A percentile compares a stretch with the other conserved stretches of the same genome.
Conservation (phyloP, 2,797 vertebrate genomes). For the Chloroceryle amazona region DNA sequence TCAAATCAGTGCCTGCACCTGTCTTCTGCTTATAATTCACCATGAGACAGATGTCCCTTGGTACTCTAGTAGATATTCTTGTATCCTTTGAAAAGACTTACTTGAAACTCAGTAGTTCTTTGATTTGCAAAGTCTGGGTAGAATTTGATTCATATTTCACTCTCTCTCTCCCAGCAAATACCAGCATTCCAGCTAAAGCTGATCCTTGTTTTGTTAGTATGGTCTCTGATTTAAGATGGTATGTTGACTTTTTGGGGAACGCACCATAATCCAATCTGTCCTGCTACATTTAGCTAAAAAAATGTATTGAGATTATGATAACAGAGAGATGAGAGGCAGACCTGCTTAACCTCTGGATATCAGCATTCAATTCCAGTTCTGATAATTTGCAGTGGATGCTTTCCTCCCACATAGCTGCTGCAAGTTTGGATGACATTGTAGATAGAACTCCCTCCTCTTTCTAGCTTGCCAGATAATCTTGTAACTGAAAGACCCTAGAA, state of each 20-base stretch:
- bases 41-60: conserved; percentile 31
- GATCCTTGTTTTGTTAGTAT: not conserved
- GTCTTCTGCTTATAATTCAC: conserved; percentile 48
- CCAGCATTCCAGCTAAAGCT: not conserved
- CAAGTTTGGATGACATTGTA: not conserved
- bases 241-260: not conserved
- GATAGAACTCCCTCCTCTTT: not conserved
- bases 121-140: conserved; percentile 36
- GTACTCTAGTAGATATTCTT: conserved; percentile 12
- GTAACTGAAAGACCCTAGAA: not conserved
- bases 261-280: not conserved
- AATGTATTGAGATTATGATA: not conserved
- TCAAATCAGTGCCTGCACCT: conserved; percentile 36
- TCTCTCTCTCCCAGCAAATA: not conserved
- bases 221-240: not conserved
- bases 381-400: not conserved
- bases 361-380: not conserved
- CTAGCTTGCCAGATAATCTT: not conserved
- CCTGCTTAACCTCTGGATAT: not conserved
- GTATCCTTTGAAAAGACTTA: conserved; percentile 46
- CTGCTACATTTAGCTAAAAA: not conserved
- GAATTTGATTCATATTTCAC: not conserved
- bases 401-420: not conserved
- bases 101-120: conserved; percentile 42
- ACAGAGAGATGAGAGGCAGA: not conserved